A percentile compares a stretch with the other conserved stretches of the same genome.
Conservation (phyloP, 2,888 invertebrate genomes). For the Odontothrips loti region DNA sequence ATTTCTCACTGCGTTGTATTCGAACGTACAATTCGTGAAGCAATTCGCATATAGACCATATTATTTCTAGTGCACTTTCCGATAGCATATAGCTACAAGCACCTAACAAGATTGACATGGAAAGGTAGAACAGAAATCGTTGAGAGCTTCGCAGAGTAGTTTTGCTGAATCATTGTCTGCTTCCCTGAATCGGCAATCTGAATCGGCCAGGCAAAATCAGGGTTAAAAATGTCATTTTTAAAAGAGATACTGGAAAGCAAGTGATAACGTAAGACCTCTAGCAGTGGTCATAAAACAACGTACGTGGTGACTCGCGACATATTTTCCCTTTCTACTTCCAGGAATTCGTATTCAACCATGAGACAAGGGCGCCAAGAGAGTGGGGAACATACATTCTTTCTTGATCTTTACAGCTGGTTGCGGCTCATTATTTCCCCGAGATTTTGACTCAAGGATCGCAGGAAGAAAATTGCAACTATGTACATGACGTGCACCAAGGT, state of each 20-base stretch:
- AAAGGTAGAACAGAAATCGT: not conserved
- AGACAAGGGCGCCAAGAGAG: too few relatives aligned
- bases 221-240: not conserved
- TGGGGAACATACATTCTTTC: too few relatives aligned
- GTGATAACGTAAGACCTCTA: too few relatives aligned
- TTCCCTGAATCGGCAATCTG: slow-evolving; percentile 32
- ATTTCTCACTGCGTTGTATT: not conserved
- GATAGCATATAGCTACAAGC: slow-evolving; percentile 18
- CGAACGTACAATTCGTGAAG: not conserved
- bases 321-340: too few relatives aligned
- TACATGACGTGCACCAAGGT: slow-evolving; percentile 18
- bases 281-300: too few relatives aligned
- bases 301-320: too few relatives aligned
- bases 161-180: not conserved
- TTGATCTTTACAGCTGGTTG: not conserved
- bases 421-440: not conserved
- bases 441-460: too few relatives aligned
- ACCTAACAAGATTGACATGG: not conserved
- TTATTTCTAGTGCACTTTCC: slow-evolving; percentile 23
- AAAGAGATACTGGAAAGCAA: too few relatives aligned
- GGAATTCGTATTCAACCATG: too few relatives aligned
- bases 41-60: slow-evolving; percentile 4
- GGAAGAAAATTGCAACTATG: too few relatives aligned
- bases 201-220: slow-evolving; percentile 18
- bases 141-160: slow-evolving; percentile 22